These are phyloP conservation scores for Chaitophorus viminalis DNA, from an alignment of 2,888 invertebrate species.

Conservation along the genomic window DNA sequence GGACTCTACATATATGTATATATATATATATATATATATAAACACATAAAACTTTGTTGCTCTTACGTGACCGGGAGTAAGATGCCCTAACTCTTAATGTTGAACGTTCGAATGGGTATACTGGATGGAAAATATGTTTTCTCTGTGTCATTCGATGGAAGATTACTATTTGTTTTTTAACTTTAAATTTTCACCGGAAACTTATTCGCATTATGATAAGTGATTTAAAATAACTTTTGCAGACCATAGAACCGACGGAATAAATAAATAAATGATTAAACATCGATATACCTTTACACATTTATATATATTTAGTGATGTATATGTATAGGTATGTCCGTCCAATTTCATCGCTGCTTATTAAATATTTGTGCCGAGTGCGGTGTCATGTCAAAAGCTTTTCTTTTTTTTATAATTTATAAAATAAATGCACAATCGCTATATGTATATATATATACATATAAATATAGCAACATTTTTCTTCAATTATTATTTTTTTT, in stretches of 20 bases:
- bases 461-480: background rate
- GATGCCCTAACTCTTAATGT: background rate
- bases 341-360: background rate
- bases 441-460: background rate
- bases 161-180: background rate
- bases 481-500: constrained; percentile 4
- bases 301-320: no score
- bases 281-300: background rate
- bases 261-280: constrained; percentile 6
- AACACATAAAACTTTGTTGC: background rate
- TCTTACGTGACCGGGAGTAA: constrained; percentile 31
- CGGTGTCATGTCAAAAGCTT: background rate
- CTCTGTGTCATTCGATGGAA: background rate
- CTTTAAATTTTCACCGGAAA: background rate
- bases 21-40: no score
- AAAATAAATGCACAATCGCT: background rate
- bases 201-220: background rate
- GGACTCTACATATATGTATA: background rate
- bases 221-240: background rate
- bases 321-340: no score
- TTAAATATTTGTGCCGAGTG: background rate
- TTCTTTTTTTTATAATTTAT: constrained; percentile 18
- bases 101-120: background rate
- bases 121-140: background rate
- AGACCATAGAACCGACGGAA: background rate